Base-by-base conservation (phyloP, 2,113 vertebrate genomes). In the Epinephelus moara region DNA sequence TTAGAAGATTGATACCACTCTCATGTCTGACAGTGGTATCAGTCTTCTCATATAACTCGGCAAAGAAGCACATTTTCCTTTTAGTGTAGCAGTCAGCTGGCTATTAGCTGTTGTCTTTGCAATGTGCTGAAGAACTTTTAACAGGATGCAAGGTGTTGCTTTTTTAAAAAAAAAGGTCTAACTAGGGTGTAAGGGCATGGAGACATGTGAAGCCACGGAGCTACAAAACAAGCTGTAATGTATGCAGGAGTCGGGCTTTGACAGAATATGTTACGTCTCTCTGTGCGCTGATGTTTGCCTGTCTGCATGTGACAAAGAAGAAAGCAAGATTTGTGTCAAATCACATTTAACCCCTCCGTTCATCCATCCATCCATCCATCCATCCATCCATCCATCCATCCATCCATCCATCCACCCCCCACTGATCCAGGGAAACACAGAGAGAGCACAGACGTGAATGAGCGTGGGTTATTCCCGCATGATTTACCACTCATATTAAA, bases 401-500 rank as follows among this genome's bases (percentile, higher is more conserved):
- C 74, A 75, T 66, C 42, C 42, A 85, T 63, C 37, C 56, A 82
- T 75, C 42, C 64, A 76, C 67, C 47, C 76, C 59, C 50, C 64
- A 82, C 80, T 73, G 79, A 88, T 85, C 70, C 52, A 66, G 70
- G 85, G 57, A 79, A 78, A 92, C 42, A 66, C 33, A 75, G 37
- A 70, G 67, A 70, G 59, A 56, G 64, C 56, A 63, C 75, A 78
- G 75, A 66, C 75, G 63, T 78, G 75, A 84, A 50, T 25, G 57
- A 80, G 62, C 50, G 61, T 73, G 60, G 85, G 75, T 88, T 91
- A 85, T 88, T 90, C 47, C 30, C 56, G 75, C 75, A 85, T 84
- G 90, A 95, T 94, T 93, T 90, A 93, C 85, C 83, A 69, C 78
- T 91, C 77, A 75, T 82, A 93, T 90, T 88, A 92, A 91, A 94